phyloP scores from a whole-genome alignment of 2,888 invertebrate species.

The Pheosia tremula region DNA sequence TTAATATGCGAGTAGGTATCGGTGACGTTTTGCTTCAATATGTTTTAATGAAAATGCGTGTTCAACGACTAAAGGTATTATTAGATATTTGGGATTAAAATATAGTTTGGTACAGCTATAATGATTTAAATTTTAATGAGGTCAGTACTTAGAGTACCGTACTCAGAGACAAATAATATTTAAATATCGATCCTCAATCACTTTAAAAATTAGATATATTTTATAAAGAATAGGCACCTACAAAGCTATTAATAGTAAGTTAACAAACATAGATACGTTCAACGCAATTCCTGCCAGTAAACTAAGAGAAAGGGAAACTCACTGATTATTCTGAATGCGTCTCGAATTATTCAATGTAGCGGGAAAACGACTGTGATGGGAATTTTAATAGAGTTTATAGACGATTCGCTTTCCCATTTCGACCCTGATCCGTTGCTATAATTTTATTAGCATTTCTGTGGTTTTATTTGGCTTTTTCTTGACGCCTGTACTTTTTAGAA shows the following conservation, averaged over 20 bases:
- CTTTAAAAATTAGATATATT: no score
- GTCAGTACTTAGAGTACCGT: no score
- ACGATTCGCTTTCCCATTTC: constrained; percentile 52
- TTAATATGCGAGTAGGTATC: constrained; percentile 23
- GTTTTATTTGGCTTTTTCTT: constrained; percentile 4
- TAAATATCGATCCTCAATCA: no score
- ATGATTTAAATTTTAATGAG: no score
- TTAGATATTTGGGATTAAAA: no score
- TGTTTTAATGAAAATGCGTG: no score
- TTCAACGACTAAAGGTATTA: no score
- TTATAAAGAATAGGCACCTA: no score
- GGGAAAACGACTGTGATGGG: constrained; percentile 50
- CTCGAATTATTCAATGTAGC: constrained; percentile 63
- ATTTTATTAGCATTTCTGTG: constrained; percentile 21
- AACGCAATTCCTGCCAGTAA: constrained; percentile 13
- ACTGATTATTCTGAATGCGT: constrained; percentile 56
- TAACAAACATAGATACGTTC: not conserved
- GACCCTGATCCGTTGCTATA: constrained; percentile 24
- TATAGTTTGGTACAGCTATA: no score
- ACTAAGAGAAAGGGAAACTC: constrained; percentile 51
- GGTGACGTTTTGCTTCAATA: constrained; percentile 3
- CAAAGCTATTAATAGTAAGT: not conserved
- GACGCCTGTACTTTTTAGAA: constrained; percentile 8
- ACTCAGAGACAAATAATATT: no score
- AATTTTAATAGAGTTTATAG: constrained; percentile 55